Conservation (phyloP, 2,113 vertebrate genomes). For the Grammomys surdaster region DNA sequence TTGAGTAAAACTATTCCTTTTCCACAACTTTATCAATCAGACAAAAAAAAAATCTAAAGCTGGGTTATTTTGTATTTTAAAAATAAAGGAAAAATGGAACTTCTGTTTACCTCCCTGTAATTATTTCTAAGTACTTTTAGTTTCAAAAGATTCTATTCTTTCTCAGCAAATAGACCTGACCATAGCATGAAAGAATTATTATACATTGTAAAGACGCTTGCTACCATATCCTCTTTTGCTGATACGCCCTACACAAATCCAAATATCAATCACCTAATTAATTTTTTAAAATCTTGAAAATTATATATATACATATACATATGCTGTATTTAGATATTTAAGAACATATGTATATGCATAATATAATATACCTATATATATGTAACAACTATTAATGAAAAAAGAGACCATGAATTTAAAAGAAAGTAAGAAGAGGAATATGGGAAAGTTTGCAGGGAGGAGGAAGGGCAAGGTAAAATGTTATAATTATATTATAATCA, state of each 20-base stretch:
- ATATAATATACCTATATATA: too few relatives aligned
- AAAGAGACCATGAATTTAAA: background rate
- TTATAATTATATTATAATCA: background rate
- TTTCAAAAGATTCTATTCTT: background rate
- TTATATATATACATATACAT: background rate
- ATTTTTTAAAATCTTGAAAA: background rate
- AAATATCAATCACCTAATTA: background rate
- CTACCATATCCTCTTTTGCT: background rate
- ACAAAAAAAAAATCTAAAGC: background rate
- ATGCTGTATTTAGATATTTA: background rate
- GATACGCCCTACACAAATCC: background rate
- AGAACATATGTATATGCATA: background rate
- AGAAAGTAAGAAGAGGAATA: background rate
- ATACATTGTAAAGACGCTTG: background rate
- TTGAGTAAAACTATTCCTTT: constrained; percentile 24
- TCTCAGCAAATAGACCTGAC: background rate
- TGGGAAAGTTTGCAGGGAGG: background rate
- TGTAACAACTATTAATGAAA: background rate
- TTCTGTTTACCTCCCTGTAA: background rate
- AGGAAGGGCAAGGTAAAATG: background rate
- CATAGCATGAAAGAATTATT: constrained; percentile 32
- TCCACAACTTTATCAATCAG: background rate
- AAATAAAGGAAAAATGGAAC: background rate
- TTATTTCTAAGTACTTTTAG: background rate
- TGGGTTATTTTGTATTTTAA: background rate